A percentile compares a stretch with the other conserved stretches of the same genome.
phyloP scores from a whole-genome alignment of 1,140 invertebrate species.

The Drosophila lacteicornis region DNA sequence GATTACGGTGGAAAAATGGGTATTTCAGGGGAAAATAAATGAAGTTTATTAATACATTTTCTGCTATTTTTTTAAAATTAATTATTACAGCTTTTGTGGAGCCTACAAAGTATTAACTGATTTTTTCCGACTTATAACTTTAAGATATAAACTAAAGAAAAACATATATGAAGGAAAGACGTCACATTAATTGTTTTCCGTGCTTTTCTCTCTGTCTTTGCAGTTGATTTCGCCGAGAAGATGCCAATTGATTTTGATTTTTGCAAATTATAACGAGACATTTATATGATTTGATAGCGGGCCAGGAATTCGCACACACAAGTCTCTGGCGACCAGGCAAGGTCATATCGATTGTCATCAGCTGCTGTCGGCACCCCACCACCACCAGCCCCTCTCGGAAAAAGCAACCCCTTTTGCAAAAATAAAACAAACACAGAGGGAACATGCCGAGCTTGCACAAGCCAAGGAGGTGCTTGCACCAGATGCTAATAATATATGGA shows the following conservation, averaged over 20 bases:
- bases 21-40: conserved; percentile 1
- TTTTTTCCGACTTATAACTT: no score
- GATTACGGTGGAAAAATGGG: not conserved
- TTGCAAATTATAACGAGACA: conserved; percentile 61
- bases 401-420: not conserved
- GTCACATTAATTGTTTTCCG: not conserved
- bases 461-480: conserved; percentile 51
- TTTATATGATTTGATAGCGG: conserved; percentile 58
- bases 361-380: conserved; percentile 18
- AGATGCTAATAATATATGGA: conserved; percentile 58
- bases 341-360: conserved; percentile 75
- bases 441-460: conserved; percentile 42
- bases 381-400: not conserved
- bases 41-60: no score
- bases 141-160: no score
- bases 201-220: conserved; percentile 24
- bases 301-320: conserved; percentile 39
- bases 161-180: no score
- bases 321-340: conserved; percentile 43
- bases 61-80: no score
- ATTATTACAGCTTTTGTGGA: no score
- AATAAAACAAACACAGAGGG: conserved; percentile 20
- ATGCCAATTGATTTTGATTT: conserved; percentile 81
- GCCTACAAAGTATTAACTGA: no score
- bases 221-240: conserved; percentile 62